A percentile compares a stretch with the other conserved stretches of the same genome.
Evolutionary conservation across 2,797 vertebrate species (phyloP).

Genomic region (Galaxias olidus): DNA sequence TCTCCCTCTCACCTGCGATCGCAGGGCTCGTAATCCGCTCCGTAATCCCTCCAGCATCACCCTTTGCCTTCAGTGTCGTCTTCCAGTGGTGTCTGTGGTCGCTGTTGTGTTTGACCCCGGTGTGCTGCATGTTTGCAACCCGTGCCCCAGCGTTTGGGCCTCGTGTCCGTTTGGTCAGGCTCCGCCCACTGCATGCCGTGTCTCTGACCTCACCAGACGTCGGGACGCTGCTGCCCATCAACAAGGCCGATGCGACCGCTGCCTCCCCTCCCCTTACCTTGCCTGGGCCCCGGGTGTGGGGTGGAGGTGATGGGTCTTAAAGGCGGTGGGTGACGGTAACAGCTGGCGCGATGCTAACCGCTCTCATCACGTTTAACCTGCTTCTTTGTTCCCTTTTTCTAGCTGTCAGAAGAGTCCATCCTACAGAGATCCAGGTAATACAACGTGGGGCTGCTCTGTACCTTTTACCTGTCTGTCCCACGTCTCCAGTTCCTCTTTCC

Average conservation of each 20-base stretch:
- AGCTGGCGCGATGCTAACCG: constrained; percentile 10
- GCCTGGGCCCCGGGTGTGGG: constrained; percentile 29
- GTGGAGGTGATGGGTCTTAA: neutral
- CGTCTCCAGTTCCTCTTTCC: neutral
- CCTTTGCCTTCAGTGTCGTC: neutral
- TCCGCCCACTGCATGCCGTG: constrained; percentile 57
- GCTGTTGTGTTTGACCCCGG: too few species aligned
- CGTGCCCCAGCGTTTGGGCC: neutral
- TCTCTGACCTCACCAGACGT: constrained; percentile 30
- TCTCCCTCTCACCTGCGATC: constrained; percentile 8
- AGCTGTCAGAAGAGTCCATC: constrained; percentile 68
- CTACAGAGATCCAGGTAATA: constrained; percentile 74
- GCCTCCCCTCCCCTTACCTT: constrained; percentile 13
- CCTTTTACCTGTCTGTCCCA: constrained; percentile 15
- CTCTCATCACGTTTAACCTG: constrained; percentile 59
- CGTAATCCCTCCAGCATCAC: neutral
- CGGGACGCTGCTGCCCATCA: constrained; percentile 35
- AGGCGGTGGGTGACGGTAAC: constrained; percentile 7
- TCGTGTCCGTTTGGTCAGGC: constrained; percentile 15
- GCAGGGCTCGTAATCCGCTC: constrained; percentile 12
- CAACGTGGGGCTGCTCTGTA: constrained; percentile 6
- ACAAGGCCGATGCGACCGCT: constrained; percentile 29
- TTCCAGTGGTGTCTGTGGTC: constrained; percentile 1
- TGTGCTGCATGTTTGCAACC: neutral
- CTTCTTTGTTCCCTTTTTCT: constrained; percentile 68